Conservation (phyloP, 2,797 vertebrate genomes). For the Sebastolobus alascanus region DNA sequence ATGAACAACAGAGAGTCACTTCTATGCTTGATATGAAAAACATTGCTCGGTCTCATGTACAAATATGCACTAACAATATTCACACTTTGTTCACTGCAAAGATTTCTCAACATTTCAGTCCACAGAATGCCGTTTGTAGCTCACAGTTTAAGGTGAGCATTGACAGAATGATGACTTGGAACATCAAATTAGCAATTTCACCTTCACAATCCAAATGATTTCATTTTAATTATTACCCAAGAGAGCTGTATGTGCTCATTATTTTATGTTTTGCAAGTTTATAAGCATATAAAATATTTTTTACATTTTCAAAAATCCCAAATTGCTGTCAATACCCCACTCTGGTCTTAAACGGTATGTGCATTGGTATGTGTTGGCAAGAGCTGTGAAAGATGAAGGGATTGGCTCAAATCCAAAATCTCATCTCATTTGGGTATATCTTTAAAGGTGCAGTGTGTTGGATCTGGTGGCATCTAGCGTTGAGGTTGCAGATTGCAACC, state of each 20-base stretch:
- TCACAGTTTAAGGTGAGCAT: conserved; percentile 3
- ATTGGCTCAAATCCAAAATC: conserved; percentile 33
- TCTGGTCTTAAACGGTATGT: not conserved
- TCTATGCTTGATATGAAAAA: conserved; percentile 2
- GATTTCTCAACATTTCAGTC: conserved; percentile 11
- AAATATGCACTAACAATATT: conserved; percentile 13
- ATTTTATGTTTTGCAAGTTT: not conserved
- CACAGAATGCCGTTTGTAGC: not conserved
- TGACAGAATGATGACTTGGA: not conserved
- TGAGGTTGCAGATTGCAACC: too few species aligned
- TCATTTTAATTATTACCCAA: not conserved
- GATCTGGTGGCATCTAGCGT: not conserved
- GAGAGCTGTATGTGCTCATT: not conserved
- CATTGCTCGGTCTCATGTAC: not conserved
- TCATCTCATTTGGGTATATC: conserved; percentile 29
- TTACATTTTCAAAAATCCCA: not conserved
- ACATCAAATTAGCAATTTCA: conserved; percentile 13
- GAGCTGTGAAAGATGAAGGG: not conserved
- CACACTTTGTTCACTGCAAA: not conserved
- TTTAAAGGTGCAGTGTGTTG: not conserved
- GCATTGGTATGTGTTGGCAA: not conserved
- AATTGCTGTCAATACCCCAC: not conserved
- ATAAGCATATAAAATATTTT: conserved; percentile 17
- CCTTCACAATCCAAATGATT: conserved; percentile 4
- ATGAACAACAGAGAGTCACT: not conserved